Percentiles rank a stretch among this genome's conserved stretches.
Conservation (phyloP, 2,888 invertebrate species). For the Phlogophora meticulosa region DNA sequence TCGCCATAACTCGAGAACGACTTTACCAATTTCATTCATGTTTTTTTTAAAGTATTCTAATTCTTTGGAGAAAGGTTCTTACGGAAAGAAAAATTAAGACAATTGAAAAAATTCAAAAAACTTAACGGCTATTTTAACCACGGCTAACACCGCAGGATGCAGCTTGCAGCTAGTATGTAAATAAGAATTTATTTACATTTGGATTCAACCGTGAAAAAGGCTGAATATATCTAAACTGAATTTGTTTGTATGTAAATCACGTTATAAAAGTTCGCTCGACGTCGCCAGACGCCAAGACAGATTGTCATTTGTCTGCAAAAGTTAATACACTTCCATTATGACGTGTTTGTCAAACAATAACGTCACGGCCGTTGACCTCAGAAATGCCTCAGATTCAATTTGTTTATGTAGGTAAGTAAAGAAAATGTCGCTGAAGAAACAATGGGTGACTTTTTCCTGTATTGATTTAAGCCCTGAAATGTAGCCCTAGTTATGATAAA, state of each 20-base stretch:
- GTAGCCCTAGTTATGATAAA: no score
- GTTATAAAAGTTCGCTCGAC: constrained; percentile 11
- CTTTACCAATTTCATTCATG: no score
- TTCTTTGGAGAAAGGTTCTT: no score
- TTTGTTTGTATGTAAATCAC: constrained; percentile 19
- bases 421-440: background rate
- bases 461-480: no score
- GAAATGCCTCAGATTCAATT: constrained; percentile 1
- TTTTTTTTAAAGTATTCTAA: no score
- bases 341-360: constrained; percentile 28
- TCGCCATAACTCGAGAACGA: no score
- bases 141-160: no score
- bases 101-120: no score
- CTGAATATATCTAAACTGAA: constrained; percentile 5
- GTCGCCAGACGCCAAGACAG: constrained; percentile 29
- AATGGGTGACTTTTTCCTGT: constrained; percentile 3
- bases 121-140: no score
- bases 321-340: constrained; percentile 14
- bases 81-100: no score
- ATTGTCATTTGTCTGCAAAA: constrained; percentile 17
- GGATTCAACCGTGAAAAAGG: background rate
- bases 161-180: no score
- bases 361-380: constrained; percentile 1
- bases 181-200: background rate
- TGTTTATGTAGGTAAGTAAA: background rate